Evolutionary conservation across 1,140 invertebrate species (phyloP).

Genomic region (Leptinotarsa lineolata): DNA sequence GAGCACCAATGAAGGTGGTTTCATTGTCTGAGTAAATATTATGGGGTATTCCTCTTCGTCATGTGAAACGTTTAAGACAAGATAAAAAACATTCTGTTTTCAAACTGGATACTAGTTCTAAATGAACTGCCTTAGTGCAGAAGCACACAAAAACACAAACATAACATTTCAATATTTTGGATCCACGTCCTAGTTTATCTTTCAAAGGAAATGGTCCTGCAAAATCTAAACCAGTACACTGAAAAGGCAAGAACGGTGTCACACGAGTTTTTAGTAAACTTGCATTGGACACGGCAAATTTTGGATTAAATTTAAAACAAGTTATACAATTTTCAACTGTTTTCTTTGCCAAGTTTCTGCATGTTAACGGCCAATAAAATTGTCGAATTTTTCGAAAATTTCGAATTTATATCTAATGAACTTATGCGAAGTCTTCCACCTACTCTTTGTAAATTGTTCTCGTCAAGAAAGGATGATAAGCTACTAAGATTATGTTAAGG

Average conservation of each 20-base stretch:
- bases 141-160: constrained; percentile 29
- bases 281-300: not conserved
- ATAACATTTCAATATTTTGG: too few species aligned
- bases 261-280: not conserved
- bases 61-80: constrained; percentile 45
- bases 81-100: constrained; percentile 44
- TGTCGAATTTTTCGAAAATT: too few species aligned
- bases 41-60: constrained; percentile 34
- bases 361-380: too few species aligned
- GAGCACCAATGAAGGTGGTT: constrained; percentile 15
- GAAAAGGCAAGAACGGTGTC: not conserved
- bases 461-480: not conserved
- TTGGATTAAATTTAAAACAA: not conserved
- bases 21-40: constrained; percentile 25
- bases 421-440: not conserved
- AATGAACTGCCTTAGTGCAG: constrained; percentile 43
- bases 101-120: constrained; percentile 48
- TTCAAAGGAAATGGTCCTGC: too few species aligned
- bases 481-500: too few species aligned
- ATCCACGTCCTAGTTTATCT: too few species aligned
- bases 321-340: too few species aligned
- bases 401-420: not conserved
- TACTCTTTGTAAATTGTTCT: not conserved
- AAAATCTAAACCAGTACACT: too few species aligned
- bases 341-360: too few species aligned